phyloP scores from a whole-genome alignment of 2,113 vertebrate genomes.

The Leptocoma aspasia region DNA sequence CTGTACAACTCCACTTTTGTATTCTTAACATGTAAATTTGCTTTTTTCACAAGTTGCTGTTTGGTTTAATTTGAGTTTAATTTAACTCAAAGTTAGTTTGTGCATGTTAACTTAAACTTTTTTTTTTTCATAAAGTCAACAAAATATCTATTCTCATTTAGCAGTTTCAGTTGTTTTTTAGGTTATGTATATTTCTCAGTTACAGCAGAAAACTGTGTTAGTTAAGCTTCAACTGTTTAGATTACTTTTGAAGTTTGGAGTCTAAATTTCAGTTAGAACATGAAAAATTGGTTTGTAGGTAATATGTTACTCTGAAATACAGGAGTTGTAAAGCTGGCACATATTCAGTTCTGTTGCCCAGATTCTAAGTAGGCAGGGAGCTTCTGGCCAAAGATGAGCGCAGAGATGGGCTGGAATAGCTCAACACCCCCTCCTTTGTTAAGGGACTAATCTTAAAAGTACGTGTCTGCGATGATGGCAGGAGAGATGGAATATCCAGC shows the following conservation, averaged over 20 bases:
- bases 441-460: not conserved
- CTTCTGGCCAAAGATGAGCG: rapidly evolving
- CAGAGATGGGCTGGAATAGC: not conserved
- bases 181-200: not conserved
- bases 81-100: too few species aligned
- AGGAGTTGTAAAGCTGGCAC: not conserved
- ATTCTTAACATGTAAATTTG: not conserved
- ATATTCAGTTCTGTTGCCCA: not conserved
- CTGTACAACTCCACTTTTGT: not conserved
- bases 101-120: too few species aligned
- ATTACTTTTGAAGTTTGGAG: not conserved
- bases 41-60: not conserved
- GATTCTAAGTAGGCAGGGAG: not conserved
- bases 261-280: not conserved
- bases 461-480: not conserved
- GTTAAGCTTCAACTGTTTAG: not conserved
- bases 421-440: not conserved
- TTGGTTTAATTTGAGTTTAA: not conserved
- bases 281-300: not conserved
- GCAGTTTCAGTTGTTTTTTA: too few species aligned
- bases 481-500: not conserved
- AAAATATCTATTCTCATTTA: too few species aligned
- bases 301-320: not conserved
- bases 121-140: too few species aligned
- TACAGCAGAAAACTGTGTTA: not conserved